Conservation (phyloP, 2,797 vertebrate species). For the Chelmon rostratus region DNA sequence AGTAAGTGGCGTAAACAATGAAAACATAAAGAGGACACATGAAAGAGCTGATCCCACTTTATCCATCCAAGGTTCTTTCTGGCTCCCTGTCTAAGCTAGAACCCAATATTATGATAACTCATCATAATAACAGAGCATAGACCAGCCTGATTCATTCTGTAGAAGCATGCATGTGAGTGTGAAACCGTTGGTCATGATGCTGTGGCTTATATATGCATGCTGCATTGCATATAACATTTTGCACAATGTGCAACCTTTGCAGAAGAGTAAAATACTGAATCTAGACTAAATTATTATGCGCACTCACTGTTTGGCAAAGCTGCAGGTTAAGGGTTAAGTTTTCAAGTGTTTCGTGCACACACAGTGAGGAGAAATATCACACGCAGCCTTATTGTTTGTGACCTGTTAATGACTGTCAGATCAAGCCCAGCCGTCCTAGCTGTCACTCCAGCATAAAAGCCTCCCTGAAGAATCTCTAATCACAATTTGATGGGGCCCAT, state of each 20-base stretch:
- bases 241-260: slow-evolving; percentile 4
- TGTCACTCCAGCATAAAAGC: slow-evolving; percentile 70
- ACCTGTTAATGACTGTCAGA: slow-evolving; percentile 67
- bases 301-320: slow-evolving; percentile 14
- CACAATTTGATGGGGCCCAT: slow-evolving; percentile 79
- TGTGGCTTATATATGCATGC: slow-evolving; percentile 23
- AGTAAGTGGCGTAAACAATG: background rate
- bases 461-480: slow-evolving; percentile 79
- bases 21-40: background rate
- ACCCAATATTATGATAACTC: background rate
- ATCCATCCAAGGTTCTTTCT: background rate
- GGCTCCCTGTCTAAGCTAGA: slow-evolving; percentile 1
- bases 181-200: slow-evolving; percentile 7
- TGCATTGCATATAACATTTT: background rate
- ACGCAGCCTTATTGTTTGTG: slow-evolving; percentile 61
- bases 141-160: background rate
- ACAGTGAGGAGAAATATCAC: slow-evolving; percentile 36
- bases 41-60: background rate
- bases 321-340: slow-evolving; percentile 42
- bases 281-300: slow-evolving; percentile 1
- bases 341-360: slow-evolving; percentile 13
- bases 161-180: background rate
- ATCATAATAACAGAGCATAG: slow-evolving; percentile 17
- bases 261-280: slow-evolving; percentile 18
- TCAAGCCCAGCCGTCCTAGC: slow-evolving; percentile 44